Evolutionary conservation across 2,113 vertebrate species (phyloP), one percentile per base, ranked within the genome.

Genomic region (Trematocara stigmaticum): DNA sequence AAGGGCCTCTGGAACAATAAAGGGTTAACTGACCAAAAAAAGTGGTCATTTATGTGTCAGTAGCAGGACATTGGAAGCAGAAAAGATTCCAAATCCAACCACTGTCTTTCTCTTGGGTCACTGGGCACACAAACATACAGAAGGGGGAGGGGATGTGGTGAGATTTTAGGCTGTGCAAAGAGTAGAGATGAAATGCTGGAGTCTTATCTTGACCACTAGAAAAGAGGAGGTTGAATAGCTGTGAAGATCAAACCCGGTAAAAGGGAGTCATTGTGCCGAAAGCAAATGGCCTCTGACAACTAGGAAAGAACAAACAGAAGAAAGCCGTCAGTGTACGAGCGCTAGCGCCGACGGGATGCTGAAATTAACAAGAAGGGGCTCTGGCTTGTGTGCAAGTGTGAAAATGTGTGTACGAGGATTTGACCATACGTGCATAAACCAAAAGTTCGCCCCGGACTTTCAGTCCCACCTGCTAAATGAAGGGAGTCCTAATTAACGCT

Each of bases 401-500:
- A 86, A 89, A 91, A 88, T 57, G 55, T 6, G 81, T 85, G 86
- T 42, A 56, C 7, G 86, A 59, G 84, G 84, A 40, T 82, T 81
- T 82, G 61, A 82, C 31, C 78, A 42, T 78, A 86, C 83, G 20
- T 82, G 61, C 51, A 9, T 81, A 84, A 84, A 87, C 49, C 86
- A 84, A 45, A 59, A 84, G 76, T 38, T 35, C 38, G 29, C 80
- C 79, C 20, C 35, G 11, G 12, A 78, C 64, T 64, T 86, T 81
- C 53, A 52, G 49, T 59, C 55, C 85, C 3, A 55, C 35, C 83
- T 23, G 87, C 79, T 80, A 85, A 91, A 92, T 84, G 86, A 93
- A 88, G 57, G 89, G 83, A 91, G 87, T 87, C 95, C 95, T 95
- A 96, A 96, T 97, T 96, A 96, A 96, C 84, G 86, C 93, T 95